These are phyloP conservation scores for Calliphora vicina DNA, from an alignment of 1,140 invertebrate genomes.

Conservation along the genomic window DNA sequence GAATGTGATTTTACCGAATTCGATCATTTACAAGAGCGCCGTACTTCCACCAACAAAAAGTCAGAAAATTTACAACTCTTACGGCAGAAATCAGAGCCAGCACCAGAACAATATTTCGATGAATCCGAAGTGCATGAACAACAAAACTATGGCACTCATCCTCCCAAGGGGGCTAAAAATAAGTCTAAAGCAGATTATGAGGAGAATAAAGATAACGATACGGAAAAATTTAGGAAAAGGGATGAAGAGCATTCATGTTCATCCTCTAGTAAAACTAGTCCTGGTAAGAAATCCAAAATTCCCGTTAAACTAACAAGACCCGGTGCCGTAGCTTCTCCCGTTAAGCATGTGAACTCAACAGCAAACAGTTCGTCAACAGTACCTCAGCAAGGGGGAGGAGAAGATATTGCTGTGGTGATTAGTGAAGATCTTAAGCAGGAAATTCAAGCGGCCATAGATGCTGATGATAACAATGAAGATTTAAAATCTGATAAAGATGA, in stretches of 20 bases:
- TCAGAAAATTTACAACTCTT: slow-evolving; percentile 43
- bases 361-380: slow-evolving; percentile 4
- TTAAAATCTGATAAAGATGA: slow-evolving; percentile 6
- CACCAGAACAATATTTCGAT: slow-evolving; percentile 38
- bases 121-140: neutral
- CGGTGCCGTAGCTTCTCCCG: slow-evolving; percentile 49
- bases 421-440: slow-evolving; percentile 55
- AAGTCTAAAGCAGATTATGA: slow-evolving; percentile 39
- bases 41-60: slow-evolving; percentile 54
- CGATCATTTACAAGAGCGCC: slow-evolving; percentile 47
- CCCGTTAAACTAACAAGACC: slow-evolving; percentile 56
- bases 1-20: slow-evolving; percentile 49
- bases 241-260: slow-evolving; percentile 39
- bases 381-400: slow-evolving; percentile 59
- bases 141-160: slow-evolving; percentile 58
- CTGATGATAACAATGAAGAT: slow-evolving; percentile 35
- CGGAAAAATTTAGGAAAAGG: slow-evolving; percentile 49
- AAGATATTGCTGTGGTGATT: slow-evolving; percentile 56
- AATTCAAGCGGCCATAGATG: slow-evolving; percentile 55
- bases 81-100: slow-evolving; percentile 59
- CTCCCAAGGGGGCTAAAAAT: slow-evolving; percentile 46
- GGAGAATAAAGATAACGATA: slow-evolving; percentile 56
- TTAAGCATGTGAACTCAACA: slow-evolving; percentile 44
- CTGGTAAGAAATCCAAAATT: slow-evolving; percentile 61
- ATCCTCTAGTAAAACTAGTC: slow-evolving; percentile 48